Percentiles rank a stretch among this genome's conserved stretches.
Conservation (phyloP, 2,113 vertebrate genomes). For the Ahaetulla prasina region DNA sequence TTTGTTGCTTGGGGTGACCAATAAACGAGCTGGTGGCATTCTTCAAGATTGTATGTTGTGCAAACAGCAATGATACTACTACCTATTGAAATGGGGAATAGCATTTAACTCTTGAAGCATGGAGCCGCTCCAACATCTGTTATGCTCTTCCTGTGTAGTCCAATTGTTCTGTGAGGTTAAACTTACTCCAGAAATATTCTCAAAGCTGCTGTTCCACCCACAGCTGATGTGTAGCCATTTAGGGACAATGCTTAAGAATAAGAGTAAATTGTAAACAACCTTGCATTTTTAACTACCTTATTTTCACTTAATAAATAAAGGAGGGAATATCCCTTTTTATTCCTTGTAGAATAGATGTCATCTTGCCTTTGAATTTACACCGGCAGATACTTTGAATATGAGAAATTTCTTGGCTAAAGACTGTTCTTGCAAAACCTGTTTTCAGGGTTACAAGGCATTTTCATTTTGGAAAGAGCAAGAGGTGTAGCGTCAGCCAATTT, state of each 20-base stretch:
- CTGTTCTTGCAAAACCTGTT: not conserved
- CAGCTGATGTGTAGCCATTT: not conserved
- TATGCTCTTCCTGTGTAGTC: not conserved
- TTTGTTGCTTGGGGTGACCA: not conserved
- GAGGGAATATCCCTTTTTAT: not conserved
- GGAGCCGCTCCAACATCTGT: not conserved
- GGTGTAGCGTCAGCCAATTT: not conserved
- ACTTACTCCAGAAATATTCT: not conserved
- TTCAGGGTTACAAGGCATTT: not conserved
- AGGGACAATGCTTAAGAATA: not conserved
- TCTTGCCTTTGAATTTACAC: rapidly evolving
- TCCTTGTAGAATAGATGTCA: rapidly evolving
- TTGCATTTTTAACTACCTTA: not conserved
- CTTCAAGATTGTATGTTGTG: not conserved
- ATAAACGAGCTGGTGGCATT: not conserved
- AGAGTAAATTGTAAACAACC: not conserved
- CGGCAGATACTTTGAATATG: not conserved
- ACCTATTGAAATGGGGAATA: not conserved
- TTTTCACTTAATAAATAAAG: not conserved
- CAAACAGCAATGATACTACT: not conserved
- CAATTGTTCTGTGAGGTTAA: not conserved
- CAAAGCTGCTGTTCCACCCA: not conserved
- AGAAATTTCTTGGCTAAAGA: not conserved
- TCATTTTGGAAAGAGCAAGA: not conserved
- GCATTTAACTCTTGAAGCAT: not conserved